Evolutionary conservation across 2,888 invertebrate genomes (phyloP).

Genomic region (Drosophila infuscata): DNA sequence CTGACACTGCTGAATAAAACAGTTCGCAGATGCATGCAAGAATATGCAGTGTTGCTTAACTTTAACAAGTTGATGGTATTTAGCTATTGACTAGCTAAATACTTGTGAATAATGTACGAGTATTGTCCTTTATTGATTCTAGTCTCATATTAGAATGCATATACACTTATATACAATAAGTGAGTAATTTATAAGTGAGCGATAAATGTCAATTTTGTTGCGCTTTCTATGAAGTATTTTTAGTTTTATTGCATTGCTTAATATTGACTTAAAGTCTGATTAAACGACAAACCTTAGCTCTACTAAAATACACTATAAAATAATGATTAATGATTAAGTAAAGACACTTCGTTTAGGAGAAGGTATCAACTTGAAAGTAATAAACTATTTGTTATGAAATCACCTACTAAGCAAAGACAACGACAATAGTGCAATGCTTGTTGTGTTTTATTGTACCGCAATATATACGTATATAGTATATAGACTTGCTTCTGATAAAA

Average conservation of each 20-base stretch:
- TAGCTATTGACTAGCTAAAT: slow-evolving; percentile 2
- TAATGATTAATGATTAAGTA: slow-evolving; percentile 15
- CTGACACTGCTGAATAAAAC: slow-evolving; percentile 14
- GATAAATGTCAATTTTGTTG: neutral
- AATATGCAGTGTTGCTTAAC: slow-evolving; percentile 2
- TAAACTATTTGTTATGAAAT: neutral
- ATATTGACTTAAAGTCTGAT: neutral
- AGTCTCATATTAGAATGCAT: neutral
- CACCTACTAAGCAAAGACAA: neutral
- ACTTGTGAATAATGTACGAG: slow-evolving; percentile 36
- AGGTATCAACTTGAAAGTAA: neutral
- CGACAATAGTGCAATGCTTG: neutral
- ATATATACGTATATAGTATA: neutral
- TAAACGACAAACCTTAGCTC: neutral
- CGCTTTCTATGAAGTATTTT: neutral
- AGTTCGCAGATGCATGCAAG: neutral
- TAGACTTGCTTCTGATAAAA: slow-evolving; percentile 12
- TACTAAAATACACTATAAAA: neutral
- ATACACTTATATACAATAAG: neutral
- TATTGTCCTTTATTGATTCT: slow-evolving; percentile 10
- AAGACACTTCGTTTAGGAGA: neutral
- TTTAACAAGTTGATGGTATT: slow-evolving; percentile 1
- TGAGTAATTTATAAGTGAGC: neutral
- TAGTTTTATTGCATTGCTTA: slow-evolving; percentile 3
- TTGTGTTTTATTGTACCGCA: neutral